Evolutionary conservation across 2,888 invertebrate species (phyloP).

Genomic region (Scaptodrosophila latifasciaeformis): DNA sequence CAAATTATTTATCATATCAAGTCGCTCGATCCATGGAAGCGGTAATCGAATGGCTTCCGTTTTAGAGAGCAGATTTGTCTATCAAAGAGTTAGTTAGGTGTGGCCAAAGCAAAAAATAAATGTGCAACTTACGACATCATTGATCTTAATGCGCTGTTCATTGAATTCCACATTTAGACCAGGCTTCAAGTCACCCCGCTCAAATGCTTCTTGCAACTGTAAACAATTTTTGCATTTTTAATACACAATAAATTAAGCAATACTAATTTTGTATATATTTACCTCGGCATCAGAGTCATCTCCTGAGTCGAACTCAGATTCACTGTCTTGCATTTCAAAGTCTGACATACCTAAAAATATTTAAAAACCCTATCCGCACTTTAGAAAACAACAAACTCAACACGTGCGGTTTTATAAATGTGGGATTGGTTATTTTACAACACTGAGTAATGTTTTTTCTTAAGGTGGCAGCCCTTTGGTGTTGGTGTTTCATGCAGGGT

Average conservation of each 20-base stretch:
- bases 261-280: not conserved
- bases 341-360: constrained; percentile 44
- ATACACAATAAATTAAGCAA: not conserved
- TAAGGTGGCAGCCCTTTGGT: not conserved
- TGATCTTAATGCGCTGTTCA: constrained; percentile 78
- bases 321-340: constrained; percentile 58
- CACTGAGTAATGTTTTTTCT: too few species aligned
- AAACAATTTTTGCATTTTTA: constrained; percentile 42
- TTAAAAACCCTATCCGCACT: not conserved
- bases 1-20: constrained; percentile 85
- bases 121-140: constrained; percentile 86
- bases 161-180: constrained; percentile 85
- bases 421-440: too few species aligned
- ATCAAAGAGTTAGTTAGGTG: constrained; percentile 16
- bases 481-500: not conserved
- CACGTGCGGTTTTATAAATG: constrained; percentile 52
- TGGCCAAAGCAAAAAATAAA: not conserved
- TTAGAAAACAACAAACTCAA: constrained; percentile 45
- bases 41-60: constrained; percentile 82
- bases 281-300: constrained; percentile 73
- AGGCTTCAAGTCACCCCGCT: constrained; percentile 88
- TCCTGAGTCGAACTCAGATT: constrained; percentile 66
- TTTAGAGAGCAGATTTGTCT: constrained; percentile 79
- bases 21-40: constrained; percentile 89
- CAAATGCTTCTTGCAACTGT: constrained; percentile 93